These are phyloP conservation scores for Epicampocera succincta DNA, from an alignment of 2,888 invertebrate species.

Conservation along the genomic window DNA sequence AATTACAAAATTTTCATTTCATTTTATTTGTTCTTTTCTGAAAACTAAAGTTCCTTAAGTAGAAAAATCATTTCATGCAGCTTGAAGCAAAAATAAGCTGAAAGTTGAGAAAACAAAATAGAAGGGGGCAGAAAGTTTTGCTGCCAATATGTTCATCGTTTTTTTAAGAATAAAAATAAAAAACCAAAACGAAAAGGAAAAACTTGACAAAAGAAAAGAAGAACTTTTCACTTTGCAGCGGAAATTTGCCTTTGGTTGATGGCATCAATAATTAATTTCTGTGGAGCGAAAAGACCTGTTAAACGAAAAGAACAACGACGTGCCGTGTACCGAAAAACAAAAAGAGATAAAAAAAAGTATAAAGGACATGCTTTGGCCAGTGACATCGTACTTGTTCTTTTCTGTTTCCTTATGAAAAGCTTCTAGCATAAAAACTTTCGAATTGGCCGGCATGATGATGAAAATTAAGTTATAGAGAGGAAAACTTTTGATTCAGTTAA, in stretches of 20 bases:
- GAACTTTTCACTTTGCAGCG: slow-evolving; percentile 43
- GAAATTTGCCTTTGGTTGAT: slow-evolving; percentile 57
- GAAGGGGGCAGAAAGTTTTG: not conserved
- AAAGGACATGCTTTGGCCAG: slow-evolving; percentile 2
- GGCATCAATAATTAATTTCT: slow-evolving; percentile 59
- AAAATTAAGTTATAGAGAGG: too few species aligned
- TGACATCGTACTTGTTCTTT: slow-evolving; percentile 23
- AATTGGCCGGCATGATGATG: too few species aligned
- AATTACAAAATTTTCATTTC: slow-evolving; percentile 38
- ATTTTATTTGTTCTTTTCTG: not conserved
- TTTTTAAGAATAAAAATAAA: not conserved
- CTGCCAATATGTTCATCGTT: slow-evolving; percentile 5
- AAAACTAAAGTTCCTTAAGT: slow-evolving; percentile 42
- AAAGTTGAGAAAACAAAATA: not conserved
- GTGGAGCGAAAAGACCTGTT: slow-evolving; percentile 7
- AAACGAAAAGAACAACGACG: slow-evolving; percentile 7
- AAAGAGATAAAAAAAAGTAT: not conserved
- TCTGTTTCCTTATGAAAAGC: not conserved
- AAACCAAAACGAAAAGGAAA: not conserved
- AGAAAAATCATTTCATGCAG: slow-evolving; percentile 33
- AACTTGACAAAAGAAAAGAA: slow-evolving; percentile 15
- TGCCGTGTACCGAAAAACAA: not conserved
- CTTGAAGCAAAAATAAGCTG: slow-evolving; percentile 12
- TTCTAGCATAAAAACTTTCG: not conserved
- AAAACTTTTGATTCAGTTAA: too few species aligned